A percentile compares a stretch with the other conserved stretches of the same genome.
phyloP scores from a whole-genome alignment of 2,113 vertebrate species.

The Trogon surrucura region DNA sequence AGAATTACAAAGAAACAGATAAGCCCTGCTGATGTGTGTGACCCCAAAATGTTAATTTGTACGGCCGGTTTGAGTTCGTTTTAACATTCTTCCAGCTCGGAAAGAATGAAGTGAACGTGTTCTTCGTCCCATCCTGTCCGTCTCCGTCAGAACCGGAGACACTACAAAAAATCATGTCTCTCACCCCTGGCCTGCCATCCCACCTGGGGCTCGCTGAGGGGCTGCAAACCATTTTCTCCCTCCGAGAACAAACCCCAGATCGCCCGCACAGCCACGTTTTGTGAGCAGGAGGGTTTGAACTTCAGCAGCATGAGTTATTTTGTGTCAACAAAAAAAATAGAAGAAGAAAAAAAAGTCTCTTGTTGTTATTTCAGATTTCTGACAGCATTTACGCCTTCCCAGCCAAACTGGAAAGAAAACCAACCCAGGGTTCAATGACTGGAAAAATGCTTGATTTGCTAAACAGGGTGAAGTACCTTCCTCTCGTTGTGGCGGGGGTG shows the following conservation, averaged over 20 bases:
- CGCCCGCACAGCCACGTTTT: neutral
- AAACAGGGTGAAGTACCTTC: neutral
- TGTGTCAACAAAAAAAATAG: neutral
- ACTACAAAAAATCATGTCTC: neutral
- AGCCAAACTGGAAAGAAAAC: neutral
- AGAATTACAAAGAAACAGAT: neutral
- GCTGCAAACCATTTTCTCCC: neutral
- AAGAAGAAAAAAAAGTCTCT: neutral
- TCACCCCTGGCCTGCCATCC: too few relatives aligned
- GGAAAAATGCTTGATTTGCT: neutral
- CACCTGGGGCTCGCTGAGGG: accelerated
- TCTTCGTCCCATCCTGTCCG: neutral
- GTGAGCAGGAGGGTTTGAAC: neutral
- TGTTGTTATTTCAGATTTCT: neutral
- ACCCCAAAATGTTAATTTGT: neutral
- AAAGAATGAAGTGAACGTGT: neutral
- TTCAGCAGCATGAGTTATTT: neutral
- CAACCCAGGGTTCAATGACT: neutral
- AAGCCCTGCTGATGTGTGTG: neutral
- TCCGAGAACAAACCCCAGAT: neutral
- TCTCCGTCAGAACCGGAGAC: neutral
- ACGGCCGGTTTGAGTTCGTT: neutral
- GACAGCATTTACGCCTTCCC: neutral
- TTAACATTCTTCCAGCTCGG: neutral
- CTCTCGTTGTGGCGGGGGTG: neutral